These are phyloP conservation scores for Cordylochernes scorpioides DNA, from an alignment of 2,888 invertebrate genomes.

Conservation along the genomic window DNA sequence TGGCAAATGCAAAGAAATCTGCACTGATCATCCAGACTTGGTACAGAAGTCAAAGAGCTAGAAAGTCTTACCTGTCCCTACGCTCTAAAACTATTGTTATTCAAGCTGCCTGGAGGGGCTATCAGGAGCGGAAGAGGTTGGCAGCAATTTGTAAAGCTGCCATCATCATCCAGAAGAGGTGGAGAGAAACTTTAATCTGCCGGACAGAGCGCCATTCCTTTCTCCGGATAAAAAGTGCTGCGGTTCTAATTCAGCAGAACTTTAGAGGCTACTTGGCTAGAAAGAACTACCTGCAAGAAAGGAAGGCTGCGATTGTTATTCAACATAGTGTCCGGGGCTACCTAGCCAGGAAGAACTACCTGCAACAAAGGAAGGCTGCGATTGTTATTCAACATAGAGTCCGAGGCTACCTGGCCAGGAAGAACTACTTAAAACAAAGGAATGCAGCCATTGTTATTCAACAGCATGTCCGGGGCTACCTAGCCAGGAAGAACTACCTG, in stretches of 20 bases:
- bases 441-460: no score
- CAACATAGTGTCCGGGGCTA: no score
- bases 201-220: not conserved
- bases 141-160: not conserved
- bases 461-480: no score
- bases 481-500: no score
- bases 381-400: no score
- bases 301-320: no score
- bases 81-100: not conserved
- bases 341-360: no score
- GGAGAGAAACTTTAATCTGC: not conserved
- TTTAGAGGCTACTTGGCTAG: not conserved
- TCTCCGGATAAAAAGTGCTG: not conserved
- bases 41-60: not conserved
- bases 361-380: no score
- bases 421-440: no score
- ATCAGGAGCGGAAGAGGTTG: not conserved
- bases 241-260: not conserved
- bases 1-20: not conserved
- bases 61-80: not conserved
- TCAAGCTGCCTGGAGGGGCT: not conserved
- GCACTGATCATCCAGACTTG: slow-evolving; percentile 2
- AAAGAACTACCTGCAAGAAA: slow-evolving; percentile 1
- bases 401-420: no score
- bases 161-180: not conserved